Percentiles rank a stretch among this genome's conserved stretches.
Conservation (phyloP, 2,113 vertebrate genomes). For the Eurystomus gularis region DNA sequence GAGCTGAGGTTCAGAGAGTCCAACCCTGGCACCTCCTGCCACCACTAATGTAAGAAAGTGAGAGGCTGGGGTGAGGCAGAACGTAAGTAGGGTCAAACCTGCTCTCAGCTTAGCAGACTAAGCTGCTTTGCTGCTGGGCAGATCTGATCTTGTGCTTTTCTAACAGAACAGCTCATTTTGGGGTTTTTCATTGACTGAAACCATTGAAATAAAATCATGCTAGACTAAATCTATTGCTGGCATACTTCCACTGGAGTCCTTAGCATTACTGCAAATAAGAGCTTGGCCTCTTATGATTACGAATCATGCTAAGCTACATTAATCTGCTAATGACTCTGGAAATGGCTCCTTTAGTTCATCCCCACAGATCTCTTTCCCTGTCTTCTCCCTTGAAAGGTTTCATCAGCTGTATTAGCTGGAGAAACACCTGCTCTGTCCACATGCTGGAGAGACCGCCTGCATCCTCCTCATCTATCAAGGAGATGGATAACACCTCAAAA, state of each 20-base stretch:
- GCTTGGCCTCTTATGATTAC: slow-evolving; percentile 19
- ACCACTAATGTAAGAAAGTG: not conserved
- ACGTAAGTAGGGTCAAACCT: not conserved
- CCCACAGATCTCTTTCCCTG: not conserved
- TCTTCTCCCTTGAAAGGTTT: slow-evolving; percentile 20
- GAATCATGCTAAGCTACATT: slow-evolving; percentile 21
- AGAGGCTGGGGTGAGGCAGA: not conserved
- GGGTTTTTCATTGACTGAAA: not conserved
- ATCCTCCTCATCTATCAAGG: slow-evolving; percentile 15
- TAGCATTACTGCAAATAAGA: slow-evolving; percentile 41
- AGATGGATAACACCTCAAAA: slow-evolving; percentile 12
- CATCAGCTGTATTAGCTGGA: slow-evolving; percentile 27
- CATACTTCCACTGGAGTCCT: slow-evolving; percentile 20
- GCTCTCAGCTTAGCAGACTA: not conserved
- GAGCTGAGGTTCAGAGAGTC: not conserved
- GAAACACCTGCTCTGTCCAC: slow-evolving; percentile 50
- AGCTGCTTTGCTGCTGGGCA: slow-evolving; percentile 10
- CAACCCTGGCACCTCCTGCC: not conserved
- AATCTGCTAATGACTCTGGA: slow-evolving; percentile 49
- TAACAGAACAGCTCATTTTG: not conserved
- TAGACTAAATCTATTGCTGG: slow-evolving; percentile 45
- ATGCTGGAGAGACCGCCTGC: not conserved
- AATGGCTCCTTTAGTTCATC: slow-evolving; percentile 49
- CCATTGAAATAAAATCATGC: slow-evolving; percentile 18
- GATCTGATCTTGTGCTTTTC: slow-evolving; percentile 6